Evolutionary conservation across 2,888 invertebrate species (phyloP).

Genomic region (Tineola bisselliella): DNA sequence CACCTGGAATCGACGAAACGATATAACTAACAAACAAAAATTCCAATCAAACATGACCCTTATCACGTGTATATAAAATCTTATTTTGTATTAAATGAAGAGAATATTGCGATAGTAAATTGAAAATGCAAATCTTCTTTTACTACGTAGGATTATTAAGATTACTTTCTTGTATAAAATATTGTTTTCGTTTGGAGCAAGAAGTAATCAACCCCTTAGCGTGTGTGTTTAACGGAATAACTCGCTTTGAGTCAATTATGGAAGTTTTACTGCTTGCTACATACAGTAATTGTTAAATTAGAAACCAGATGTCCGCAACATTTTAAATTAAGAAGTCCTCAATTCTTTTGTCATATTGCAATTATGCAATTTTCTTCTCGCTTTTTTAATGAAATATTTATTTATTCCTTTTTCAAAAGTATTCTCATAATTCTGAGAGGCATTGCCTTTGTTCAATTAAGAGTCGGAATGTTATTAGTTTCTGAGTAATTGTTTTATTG

Average conservation of each 20-base stretch:
- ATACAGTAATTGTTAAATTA: too few relatives aligned
- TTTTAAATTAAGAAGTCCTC: too few relatives aligned
- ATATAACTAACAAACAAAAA: neutral
- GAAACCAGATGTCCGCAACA: too few relatives aligned
- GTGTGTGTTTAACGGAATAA: neutral
- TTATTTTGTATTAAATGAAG: neutral
- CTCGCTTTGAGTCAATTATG: neutral
- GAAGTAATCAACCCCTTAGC: neutral
- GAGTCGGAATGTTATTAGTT: too few relatives aligned
- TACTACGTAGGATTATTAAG: conserved; percentile 28
- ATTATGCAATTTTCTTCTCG: too few relatives aligned
- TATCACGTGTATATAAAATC: neutral
- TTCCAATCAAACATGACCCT: neutral
- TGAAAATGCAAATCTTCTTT: conserved; percentile 33
- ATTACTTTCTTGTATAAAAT: conserved; percentile 32
- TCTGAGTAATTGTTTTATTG: too few relatives aligned
- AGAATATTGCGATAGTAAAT: conserved; percentile 20
- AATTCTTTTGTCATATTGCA: too few relatives aligned
- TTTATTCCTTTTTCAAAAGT: too few relatives aligned
- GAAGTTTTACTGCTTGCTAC: neutral
- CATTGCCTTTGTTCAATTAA: too few relatives aligned
- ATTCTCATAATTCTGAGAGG: too few relatives aligned
- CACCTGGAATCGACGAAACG: conserved; percentile 14
- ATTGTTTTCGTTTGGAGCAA: conserved; percentile 25
- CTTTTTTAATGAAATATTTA: too few relatives aligned